Conservation (phyloP, 2,888 invertebrate genomes). For the Choreutis nemorana region DNA sequence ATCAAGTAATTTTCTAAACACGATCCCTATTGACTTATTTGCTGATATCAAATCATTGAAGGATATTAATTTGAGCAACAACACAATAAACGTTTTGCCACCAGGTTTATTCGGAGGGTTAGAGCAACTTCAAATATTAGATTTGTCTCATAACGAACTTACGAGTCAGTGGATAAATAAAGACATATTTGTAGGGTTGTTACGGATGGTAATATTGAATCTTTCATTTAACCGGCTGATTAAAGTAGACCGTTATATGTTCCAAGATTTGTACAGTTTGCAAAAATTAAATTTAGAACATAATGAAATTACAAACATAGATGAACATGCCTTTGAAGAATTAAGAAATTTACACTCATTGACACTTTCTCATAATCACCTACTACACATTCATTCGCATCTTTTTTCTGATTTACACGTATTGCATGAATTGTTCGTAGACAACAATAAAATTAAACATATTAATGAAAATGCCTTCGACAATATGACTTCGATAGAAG, state of each 20-base stretch:
- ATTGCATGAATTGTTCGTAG: constrained; percentile 75
- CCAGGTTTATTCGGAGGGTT: constrained; percentile 76
- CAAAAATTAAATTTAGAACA: constrained; percentile 78
- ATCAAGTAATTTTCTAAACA: constrained; percentile 79
- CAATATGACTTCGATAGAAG: constrained; percentile 80
- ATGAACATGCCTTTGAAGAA: constrained; percentile 77
- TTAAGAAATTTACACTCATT: constrained; percentile 79
- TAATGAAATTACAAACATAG: constrained; percentile 73
- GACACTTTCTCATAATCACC: constrained; percentile 75
- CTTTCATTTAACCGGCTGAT: constrained; percentile 75
- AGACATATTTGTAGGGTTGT: constrained; percentile 76
- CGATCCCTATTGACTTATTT: constrained; percentile 79
- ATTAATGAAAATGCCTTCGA: constrained; percentile 76
- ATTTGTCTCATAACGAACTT: constrained; percentile 75
- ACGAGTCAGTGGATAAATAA: constrained; percentile 79
- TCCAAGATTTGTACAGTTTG: constrained; percentile 76
- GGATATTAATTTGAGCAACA: constrained; percentile 77
- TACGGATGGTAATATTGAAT: constrained; percentile 77
- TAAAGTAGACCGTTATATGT: constrained; percentile 73
- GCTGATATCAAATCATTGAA: constrained; percentile 70
- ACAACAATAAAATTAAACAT: constrained; percentile 74
- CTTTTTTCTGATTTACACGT: constrained; percentile 77
- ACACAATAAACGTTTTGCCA: constrained; percentile 76
- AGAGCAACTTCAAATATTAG: constrained; percentile 75
- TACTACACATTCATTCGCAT: constrained; percentile 70